Evolutionary conservation across 2,797 vertebrate genomes (phyloP).

Genomic region (Alauda arvensis): DNA sequence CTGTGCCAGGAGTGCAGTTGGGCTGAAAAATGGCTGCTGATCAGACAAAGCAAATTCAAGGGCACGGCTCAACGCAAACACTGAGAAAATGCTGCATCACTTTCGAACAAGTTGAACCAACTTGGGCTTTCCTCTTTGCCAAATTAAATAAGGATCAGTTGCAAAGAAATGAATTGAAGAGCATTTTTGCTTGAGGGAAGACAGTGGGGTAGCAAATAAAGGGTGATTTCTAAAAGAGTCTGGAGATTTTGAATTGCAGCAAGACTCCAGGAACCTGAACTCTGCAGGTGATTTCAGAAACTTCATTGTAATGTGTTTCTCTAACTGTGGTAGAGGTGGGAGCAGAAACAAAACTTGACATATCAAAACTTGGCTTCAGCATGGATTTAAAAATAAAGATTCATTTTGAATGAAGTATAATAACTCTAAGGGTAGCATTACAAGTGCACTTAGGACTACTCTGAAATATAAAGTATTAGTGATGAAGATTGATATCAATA

Average conservation of each 20-base stretch:
- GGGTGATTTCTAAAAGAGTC: slow-evolving; percentile 7
- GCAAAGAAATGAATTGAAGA: slow-evolving; percentile 32
- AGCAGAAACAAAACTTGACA: slow-evolving; percentile 36
- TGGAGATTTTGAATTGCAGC: not conserved
- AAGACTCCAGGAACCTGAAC: not conserved
- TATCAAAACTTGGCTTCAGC: slow-evolving; percentile 22
- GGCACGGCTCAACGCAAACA: fast-evolving
- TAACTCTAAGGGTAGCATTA: not conserved
- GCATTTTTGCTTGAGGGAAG: not conserved
- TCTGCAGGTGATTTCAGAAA: slow-evolving; percentile 11
- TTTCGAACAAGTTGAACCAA: not conserved
- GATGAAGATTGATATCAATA: not conserved
- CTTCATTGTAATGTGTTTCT: not conserved
- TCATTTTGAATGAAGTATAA: slow-evolving; percentile 4
- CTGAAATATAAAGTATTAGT: slow-evolving; percentile 2
- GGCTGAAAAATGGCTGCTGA: slow-evolving; percentile 43
- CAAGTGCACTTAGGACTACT: not conserved
- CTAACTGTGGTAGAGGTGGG: slow-evolving; percentile 3
- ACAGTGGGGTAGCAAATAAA: slow-evolving; percentile 14
- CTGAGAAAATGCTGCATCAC: slow-evolving; percentile 46
- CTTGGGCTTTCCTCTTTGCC: not conserved
- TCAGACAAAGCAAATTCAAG: slow-evolving; percentile 46
- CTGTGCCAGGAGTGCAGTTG: slow-evolving; percentile 13
- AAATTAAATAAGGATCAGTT: slow-evolving; percentile 22
- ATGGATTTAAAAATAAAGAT: slow-evolving; percentile 5